These are phyloP conservation scores for Ectropis grisescens DNA, from an alignment of 1,140 invertebrate genomes.

Conservation along the genomic window DNA sequence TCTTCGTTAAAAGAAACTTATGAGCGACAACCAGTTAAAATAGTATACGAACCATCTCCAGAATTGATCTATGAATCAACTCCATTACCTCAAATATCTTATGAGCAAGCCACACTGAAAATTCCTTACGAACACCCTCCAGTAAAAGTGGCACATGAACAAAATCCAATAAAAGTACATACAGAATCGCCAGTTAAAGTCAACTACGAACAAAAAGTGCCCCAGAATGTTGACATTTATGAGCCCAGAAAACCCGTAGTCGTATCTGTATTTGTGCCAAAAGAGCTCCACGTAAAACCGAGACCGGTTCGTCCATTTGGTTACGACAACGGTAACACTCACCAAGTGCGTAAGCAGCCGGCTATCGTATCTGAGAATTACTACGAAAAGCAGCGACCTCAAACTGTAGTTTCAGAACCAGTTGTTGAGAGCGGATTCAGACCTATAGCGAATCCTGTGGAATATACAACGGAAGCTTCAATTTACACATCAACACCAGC, in stretches of 20 bases:
- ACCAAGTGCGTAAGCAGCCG: constrained; percentile 38
- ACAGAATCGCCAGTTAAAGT: too few species aligned
- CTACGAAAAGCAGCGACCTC: constrained; percentile 36
- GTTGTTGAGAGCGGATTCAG: constrained; percentile 55
- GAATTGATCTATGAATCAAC: too few species aligned
- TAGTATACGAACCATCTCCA: too few species aligned
- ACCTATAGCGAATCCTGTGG: constrained; percentile 38
- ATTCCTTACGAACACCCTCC: too few species aligned
- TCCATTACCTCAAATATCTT: too few species aligned
- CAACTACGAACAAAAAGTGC: too few species aligned
- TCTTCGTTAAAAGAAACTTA: too few species aligned
- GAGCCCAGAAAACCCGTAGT: constrained; percentile 25
- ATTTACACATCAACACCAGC: constrained; percentile 15
- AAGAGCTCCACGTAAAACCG: constrained; percentile 41
- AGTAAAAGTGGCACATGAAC: too few species aligned
- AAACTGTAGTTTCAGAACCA: constrained; percentile 21
- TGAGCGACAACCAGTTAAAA: too few species aligned
- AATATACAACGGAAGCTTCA: constrained; percentile 22
- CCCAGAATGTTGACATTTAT: constrained; percentile 23
- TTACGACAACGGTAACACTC: constrained; percentile 24
- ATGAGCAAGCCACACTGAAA: too few species aligned
- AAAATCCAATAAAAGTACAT: too few species aligned
- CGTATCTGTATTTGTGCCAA: constrained; percentile 19
- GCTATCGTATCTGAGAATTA: constrained; percentile 42
- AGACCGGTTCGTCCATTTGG: constrained; percentile 33